Percentiles rank a stretch among this genome's conserved stretches.
Evolutionary conservation across 2,113 vertebrate species (phyloP).

Genomic region (Pelodiscus sinensis): DNA sequence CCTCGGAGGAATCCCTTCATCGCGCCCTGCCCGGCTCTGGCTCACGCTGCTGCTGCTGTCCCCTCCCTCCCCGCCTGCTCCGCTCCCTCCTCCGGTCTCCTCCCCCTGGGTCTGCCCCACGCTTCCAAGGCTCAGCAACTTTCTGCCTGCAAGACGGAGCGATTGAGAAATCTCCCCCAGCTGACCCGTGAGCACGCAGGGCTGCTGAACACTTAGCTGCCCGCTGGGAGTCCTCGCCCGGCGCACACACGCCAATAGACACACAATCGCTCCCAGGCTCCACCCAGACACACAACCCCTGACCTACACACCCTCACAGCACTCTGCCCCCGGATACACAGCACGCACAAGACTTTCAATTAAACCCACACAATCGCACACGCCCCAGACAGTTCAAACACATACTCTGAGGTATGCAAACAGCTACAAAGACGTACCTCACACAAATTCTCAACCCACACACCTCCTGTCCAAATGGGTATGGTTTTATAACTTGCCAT

Average conservation of each 20-base stretch:
- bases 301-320: too few relatives aligned
- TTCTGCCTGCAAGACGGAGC: neutral
- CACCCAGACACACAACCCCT: too few relatives aligned
- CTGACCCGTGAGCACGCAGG: neutral
- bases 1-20: rapidly evolving
- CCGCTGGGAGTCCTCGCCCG: neutral
- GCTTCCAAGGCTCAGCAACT: neutral
- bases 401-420: too few relatives aligned
- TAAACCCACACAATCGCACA: neutral
- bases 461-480: neutral
- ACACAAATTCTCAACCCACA: too few relatives aligned
- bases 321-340: neutral
- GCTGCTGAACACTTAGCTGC: neutral
- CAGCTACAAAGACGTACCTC: too few relatives aligned
- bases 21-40: neutral
- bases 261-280: neutral
- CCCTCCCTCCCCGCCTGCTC: neutral
- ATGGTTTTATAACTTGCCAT: neutral
- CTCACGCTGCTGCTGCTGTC: neutral
- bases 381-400: too few relatives aligned
- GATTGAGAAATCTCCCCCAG: neutral
- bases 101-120: neutral
- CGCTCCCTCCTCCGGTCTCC: neutral
- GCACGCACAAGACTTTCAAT: neutral
- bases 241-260: too few relatives aligned